Conservation (phyloP, 2,888 invertebrate species). For the Lumbricus terrestris region DNA sequence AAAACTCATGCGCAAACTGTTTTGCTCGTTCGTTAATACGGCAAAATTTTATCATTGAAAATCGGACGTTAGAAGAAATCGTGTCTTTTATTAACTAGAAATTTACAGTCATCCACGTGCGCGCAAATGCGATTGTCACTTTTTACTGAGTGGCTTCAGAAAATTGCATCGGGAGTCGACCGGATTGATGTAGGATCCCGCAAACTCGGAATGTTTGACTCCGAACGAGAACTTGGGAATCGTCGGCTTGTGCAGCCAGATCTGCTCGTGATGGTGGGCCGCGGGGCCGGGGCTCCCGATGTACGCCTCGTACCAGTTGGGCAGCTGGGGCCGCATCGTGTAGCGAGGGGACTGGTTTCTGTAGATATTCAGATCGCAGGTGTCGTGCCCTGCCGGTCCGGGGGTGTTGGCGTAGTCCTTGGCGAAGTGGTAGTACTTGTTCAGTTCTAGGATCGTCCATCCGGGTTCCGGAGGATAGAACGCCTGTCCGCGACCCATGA, state of each 20-base stretch:
- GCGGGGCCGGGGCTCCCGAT: background rate
- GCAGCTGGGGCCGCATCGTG: conserved; percentile 11
- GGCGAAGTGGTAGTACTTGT: conserved; percentile 5
- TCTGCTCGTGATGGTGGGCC: background rate
- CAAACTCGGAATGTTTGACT: conserved; percentile 9
- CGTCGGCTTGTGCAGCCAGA: conserved; percentile 12
- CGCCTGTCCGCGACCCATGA: background rate
- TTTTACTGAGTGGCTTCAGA: background rate
- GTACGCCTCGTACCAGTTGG: conserved; percentile 14
- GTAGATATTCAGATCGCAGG: background rate
- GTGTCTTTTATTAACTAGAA: background rate
- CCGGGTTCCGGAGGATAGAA: conserved; percentile 8
- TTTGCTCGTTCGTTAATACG: background rate
- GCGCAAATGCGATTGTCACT: background rate
- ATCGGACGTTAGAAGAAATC: background rate
- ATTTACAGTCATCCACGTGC: background rate
- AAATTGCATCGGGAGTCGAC: conserved; percentile 14
- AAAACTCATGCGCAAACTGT: background rate
- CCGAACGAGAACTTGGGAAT: conserved; percentile 7
- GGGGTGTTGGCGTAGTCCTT: conserved; percentile 15
- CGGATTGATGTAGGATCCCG: background rate
- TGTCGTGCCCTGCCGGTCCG: background rate
- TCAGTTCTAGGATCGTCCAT: background rate
- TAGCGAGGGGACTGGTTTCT: background rate
- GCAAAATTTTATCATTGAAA: background rate